Evolutionary conservation across 2,888 invertebrate species (phyloP).

Genomic region (Invenusta paracnida): DNA sequence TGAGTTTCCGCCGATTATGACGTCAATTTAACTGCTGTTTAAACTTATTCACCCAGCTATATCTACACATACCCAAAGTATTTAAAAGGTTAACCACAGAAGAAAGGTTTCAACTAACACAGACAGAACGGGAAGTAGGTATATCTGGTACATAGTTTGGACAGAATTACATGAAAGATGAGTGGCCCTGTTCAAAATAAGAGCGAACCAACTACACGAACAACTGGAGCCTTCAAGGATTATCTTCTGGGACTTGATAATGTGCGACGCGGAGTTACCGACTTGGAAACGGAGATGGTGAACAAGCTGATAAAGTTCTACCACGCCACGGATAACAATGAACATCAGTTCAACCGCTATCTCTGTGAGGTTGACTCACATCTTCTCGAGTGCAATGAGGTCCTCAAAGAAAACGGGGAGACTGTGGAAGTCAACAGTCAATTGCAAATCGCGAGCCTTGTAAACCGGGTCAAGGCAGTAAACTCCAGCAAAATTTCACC

Average conservation of each 20-base stretch:
- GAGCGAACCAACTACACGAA: no score
- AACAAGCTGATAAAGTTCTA: conserved; percentile 50
- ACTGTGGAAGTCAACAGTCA: conserved; percentile 51
- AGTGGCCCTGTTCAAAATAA: no score
- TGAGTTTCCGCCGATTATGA: no score
- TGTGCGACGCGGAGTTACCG: conserved; percentile 50
- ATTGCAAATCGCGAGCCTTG: conserved; percentile 49
- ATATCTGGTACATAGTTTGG: no score
- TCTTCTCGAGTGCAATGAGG: conserved; percentile 52
- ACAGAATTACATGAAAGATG: no score
- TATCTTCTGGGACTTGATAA: conserved; percentile 50
- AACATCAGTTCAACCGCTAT: conserved; percentile 50
- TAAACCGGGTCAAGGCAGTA: conserved; percentile 49
- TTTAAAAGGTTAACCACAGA: no score
- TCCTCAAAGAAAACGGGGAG: conserved; percentile 50
- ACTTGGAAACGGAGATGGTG: conserved; percentile 51
- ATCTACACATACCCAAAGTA: no score
- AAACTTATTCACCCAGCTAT: no score
- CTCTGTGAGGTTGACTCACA: conserved; percentile 51
- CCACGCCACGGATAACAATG: conserved; percentile 48
- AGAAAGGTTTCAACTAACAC: no score
- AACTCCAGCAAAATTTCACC: conserved; percentile 47
- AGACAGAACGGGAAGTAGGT: no score
- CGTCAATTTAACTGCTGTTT: no score
- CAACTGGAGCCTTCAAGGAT: conserved; percentile 36